Evolutionary conservation across 2,797 vertebrate genomes (phyloP).

Genomic region (Mormyrus proboscirostris): DNA sequence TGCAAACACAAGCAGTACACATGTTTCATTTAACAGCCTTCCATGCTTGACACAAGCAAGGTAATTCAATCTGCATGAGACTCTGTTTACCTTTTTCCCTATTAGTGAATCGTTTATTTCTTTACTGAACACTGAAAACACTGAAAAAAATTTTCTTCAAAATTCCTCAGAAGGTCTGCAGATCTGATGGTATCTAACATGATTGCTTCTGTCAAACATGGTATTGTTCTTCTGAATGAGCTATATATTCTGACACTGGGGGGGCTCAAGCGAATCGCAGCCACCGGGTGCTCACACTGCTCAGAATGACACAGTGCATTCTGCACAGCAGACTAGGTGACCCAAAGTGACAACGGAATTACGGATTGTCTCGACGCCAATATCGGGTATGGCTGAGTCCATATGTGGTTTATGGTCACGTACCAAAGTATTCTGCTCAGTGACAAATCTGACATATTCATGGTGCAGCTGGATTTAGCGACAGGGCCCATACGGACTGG

Average conservation of each 20-base stretch:
- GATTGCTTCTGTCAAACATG: slow-evolving; percentile 16
- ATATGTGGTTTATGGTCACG: not conserved
- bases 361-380: not conserved
- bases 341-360: slow-evolving; percentile 1
- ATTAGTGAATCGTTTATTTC: not conserved
- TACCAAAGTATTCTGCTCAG: not conserved
- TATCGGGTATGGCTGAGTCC: no score
- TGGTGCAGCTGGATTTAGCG: not conserved
- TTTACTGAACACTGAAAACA: not conserved
- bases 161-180: not conserved
- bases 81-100: not conserved
- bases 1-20: not conserved
- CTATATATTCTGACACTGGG: not conserved
- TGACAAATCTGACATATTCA: not conserved
- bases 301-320: not conserved
- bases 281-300: not conserved
- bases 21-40: not conserved
- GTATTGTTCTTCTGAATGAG: not conserved
- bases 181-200: not conserved
- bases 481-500: not conserved
- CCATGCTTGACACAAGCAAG: not conserved
- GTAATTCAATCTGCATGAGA: not conserved
- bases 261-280: not conserved
- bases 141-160: not conserved
- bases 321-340: not conserved